Base-by-base conservation (phyloP, 2,113 vertebrate species). In the Polyodon spathula region DNA sequence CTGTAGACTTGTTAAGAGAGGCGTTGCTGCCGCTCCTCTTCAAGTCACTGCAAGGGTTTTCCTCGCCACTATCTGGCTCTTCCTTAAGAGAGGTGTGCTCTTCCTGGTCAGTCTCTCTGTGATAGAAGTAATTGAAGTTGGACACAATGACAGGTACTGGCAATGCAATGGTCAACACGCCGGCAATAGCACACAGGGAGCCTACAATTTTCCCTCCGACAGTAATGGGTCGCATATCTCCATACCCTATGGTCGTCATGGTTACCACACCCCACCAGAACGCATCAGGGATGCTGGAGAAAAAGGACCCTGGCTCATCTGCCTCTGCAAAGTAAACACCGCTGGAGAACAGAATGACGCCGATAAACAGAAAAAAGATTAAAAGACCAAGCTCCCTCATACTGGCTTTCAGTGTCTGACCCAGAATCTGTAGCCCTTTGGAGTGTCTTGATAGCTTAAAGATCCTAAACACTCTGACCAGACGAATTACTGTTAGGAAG, bases 261-360 rank as follows among this genome's bases (percentile, higher is more conserved):
- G 95, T 93, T 5, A 98, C 94, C 39, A 97, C 95, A 0, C 94
- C 95, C 95, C 95, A 98, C 95, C 95, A 98, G 73, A 98, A 98
- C 57, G 94, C 95, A 55, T 98, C 95, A 0, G 95, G 95, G 84
- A 97, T 98, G 84, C 95, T 98, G 72, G 92, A 92, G 79, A 97
- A 98, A 69, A 94, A 91, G 0, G 93, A 95, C 4, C 94, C 90
- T 0, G 91, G 92, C 63, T 93, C 90, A 69, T 98, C 95, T 0
- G 92, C 88, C 74, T 98, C 94, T 0, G 94, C 94, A 15, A 98
- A 98, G 78, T 80, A 97, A 6, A 96, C 94, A 0, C 93, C 94
- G 9, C 95, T 98, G 78, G 95, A 98, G 80, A 98, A 98, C 54
- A 98, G 86, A 71, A 98, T 95, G 67, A 96, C 95, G 0, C 95